A percentile compares a stretch with the other conserved stretches of the same genome.
Conservation (phyloP, 2,888 invertebrate genomes). For the Standfussiana lucernea region DNA sequence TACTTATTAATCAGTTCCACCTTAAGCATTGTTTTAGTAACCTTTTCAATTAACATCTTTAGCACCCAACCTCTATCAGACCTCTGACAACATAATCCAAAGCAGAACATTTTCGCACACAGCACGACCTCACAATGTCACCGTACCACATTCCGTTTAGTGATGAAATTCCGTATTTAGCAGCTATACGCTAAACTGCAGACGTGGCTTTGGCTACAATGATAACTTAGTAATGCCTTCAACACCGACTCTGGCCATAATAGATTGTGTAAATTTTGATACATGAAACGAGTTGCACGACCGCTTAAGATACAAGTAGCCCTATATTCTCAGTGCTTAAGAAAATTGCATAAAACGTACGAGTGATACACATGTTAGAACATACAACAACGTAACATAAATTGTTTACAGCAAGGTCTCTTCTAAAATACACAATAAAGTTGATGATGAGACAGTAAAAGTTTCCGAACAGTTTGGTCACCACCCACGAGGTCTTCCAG, state of each 20-base stretch:
- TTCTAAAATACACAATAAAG: constrained; percentile 75
- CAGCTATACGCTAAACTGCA: constrained; percentile 68
- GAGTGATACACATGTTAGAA: constrained; percentile 14
- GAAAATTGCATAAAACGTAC: constrained; percentile 26
- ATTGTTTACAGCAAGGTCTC: constrained; percentile 68
- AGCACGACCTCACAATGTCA: constrained; percentile 64
- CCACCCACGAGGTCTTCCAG: constrained; percentile 82
- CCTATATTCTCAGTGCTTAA: constrained; percentile 19
- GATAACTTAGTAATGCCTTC: constrained; percentile 40
- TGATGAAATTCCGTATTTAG: constrained; percentile 70
- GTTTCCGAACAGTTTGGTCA: constrained; percentile 75
- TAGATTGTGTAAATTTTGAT: constrained; percentile 16
- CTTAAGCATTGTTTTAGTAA: constrained; percentile 8
- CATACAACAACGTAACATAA: constrained; percentile 54
- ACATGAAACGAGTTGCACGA: constrained; percentile 36
- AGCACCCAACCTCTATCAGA: constrained; percentile 43
- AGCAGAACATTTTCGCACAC: constrained; percentile 34
- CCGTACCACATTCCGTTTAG: constrained; percentile 64
- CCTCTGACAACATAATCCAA: constrained; percentile 42
- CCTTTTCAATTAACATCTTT: constrained; percentile 24
- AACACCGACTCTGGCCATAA: constrained; percentile 32
- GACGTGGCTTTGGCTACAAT: constrained; percentile 60
- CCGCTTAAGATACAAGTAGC: constrained; percentile 24
- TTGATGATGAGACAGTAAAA: constrained; percentile 81
- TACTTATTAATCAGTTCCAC: constrained; percentile 2